Conservation (phyloP, 2,113 vertebrate genomes). For the Nannospalax galili region DNA sequence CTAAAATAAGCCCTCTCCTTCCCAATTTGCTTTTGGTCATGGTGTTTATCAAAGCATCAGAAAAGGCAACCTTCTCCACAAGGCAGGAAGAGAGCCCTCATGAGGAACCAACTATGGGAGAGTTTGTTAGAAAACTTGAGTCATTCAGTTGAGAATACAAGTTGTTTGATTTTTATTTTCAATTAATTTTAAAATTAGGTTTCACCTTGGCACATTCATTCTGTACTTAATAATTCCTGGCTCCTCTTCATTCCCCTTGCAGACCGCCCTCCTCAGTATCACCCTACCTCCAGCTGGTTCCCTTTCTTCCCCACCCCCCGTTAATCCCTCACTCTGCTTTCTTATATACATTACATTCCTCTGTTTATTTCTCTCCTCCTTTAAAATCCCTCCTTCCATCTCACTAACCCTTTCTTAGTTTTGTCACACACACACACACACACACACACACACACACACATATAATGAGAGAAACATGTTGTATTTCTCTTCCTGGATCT, state of each 20-base stretch:
- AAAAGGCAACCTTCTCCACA: neutral
- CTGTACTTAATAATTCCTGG: neutral
- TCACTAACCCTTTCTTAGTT: neutral
- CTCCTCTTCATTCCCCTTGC: too few species aligned
- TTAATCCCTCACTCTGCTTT: neutral
- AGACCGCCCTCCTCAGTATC: neutral
- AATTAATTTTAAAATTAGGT: neutral
- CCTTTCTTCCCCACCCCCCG: too few species aligned
- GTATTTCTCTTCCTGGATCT: neutral
- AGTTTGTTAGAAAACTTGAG: neutral
- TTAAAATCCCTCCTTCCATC: neutral
- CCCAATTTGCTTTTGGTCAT: too few species aligned
- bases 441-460: too few species aligned
- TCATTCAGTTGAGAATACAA: neutral
- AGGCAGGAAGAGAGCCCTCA: neutral
- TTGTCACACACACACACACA: neutral
- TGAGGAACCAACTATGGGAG: neutral
- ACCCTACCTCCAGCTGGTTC: too few species aligned
- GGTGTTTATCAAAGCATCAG: too few species aligned
- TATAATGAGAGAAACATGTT: neutral
- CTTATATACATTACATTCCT: too few species aligned
- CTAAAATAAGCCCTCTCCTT: too few species aligned
- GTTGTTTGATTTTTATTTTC: neutral
- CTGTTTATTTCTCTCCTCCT: neutral
- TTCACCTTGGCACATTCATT: neutral